Base-by-base conservation (phyloP, 2,113 vertebrate species). In the Hiodon alosoides region DNA sequence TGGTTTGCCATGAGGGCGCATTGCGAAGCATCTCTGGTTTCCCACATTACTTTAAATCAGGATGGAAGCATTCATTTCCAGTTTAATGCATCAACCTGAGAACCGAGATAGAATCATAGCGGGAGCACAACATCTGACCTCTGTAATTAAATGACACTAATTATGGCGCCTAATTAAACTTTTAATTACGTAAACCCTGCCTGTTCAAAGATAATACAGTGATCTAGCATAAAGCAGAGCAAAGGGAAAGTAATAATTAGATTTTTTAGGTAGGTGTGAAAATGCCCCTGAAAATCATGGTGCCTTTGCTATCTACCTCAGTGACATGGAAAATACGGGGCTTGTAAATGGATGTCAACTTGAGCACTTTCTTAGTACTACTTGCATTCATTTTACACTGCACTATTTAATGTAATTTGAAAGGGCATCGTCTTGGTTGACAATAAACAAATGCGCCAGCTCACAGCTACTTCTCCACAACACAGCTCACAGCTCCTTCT, bases 71-170 rank as follows among this genome's bases (percentile, higher is more conserved):
- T n/a, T n/a, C 17, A 54, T 75, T 67, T 61, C 54, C 9, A 75
- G 51, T 75, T 58, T 68, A 68, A 67, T 69, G 65, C 66, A 68
- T 59, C 52, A 64, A 69, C 74, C 76, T 10, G 7, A 79, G 69
- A 78, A 80, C 82, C 77, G 67, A 71, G 74, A 76, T 68, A 74
- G 60, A 59, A 72, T 69, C 77, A 69, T 79, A 77, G 81, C 54
- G 72, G 62, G 69, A 77, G 73, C 55, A 66, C 79, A 80, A 74
- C 79, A 86, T 86, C 81, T 84, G 81, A 86, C 86, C 68, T 78
- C 80, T 74, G 80, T 85, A 85, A 89, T 89, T 85, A 87, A 86
- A 89, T 81, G 86, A 86, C 78, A 67, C 74, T 83, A 86, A 90
- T 88, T 83, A 84, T 66, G 16, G 69, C 68, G 73, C 61, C 76